phyloP scores from a whole-genome alignment of 2,888 invertebrate genomes.

The Caenorhabditis uteleia region DNA sequence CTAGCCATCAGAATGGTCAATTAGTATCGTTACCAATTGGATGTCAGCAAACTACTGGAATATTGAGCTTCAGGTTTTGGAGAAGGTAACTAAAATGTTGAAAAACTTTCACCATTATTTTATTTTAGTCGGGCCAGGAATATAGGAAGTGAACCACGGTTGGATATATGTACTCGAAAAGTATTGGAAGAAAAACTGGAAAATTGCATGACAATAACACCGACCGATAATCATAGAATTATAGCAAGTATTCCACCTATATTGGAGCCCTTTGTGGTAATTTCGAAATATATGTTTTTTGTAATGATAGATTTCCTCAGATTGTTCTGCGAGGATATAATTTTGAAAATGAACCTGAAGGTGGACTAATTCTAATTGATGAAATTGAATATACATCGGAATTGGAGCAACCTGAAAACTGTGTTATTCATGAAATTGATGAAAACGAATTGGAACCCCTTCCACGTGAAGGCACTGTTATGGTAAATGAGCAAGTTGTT shows the following conservation, averaged over 20 bases:
- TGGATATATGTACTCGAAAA: constrained; percentile 54
- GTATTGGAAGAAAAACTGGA: constrained; percentile 44
- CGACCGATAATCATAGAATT: constrained; percentile 53
- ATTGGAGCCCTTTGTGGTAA: constrained; percentile 53
- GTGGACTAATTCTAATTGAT: constrained; percentile 54
- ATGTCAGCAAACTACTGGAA: constrained; percentile 55
- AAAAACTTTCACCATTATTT: not conserved
- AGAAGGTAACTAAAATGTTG: constrained; percentile 39
- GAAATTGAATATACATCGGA: constrained; percentile 55
- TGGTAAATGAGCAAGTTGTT: too few species aligned
- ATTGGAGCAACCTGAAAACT: constrained; percentile 51
- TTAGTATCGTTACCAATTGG: constrained; percentile 55
- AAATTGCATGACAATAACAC: constrained; percentile 52
- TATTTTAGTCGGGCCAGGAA: constrained; percentile 42
- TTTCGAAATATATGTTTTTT: not conserved
- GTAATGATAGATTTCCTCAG: too few species aligned
- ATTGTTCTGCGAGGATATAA: constrained; percentile 55
- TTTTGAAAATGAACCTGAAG: constrained; percentile 58
- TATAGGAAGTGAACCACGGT: constrained; percentile 45
- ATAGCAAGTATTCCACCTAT: constrained; percentile 55
- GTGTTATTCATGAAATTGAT: constrained; percentile 33
- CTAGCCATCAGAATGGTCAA: constrained; percentile 44
- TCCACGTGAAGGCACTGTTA: too few species aligned
- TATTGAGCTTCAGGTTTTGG: constrained; percentile 54
- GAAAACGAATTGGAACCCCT: constrained; percentile 31